These are phyloP conservation scores for Melieria crassipennis DNA, from an alignment of 2,888 invertebrate genomes.

Conservation along the genomic window DNA sequence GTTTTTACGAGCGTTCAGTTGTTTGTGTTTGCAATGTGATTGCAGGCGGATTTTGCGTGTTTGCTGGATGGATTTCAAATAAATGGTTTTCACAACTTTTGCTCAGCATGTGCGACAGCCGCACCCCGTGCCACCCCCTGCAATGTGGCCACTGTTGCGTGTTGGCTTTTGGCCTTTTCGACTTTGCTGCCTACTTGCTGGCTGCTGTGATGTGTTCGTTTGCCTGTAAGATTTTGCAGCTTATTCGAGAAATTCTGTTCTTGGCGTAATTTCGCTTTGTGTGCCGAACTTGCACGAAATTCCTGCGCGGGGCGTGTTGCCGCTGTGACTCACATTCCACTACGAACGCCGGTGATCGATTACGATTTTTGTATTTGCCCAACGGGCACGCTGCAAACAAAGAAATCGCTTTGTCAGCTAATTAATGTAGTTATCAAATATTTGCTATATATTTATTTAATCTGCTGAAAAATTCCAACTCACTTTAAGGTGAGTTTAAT, in stretches of 20 bases:
- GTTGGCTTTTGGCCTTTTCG: background rate
- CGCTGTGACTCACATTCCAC: constrained; percentile 20
- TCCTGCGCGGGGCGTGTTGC: too few relatives aligned
- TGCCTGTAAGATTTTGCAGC: constrained; percentile 14
- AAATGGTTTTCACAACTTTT: background rate
- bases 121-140: background rate
- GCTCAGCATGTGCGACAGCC: too few relatives aligned
- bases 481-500: too few relatives aligned
- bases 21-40: background rate
- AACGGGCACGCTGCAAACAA: background rate
- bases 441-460: constrained; percentile 16
- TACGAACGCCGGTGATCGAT: constrained; percentile 7
- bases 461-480: constrained; percentile 1
- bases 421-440: constrained; percentile 24
- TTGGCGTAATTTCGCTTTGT: constrained; percentile 17
- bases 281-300: background rate
- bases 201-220: background rate
- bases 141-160: too few relatives aligned
- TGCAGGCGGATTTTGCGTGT: background rate
- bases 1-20: constrained; percentile 3
- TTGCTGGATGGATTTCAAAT: too few relatives aligned
- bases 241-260: constrained; percentile 1
- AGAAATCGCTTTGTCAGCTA: constrained; percentile 11
- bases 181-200: background rate
- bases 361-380: constrained; percentile 15